Evolutionary conservation across 2,888 invertebrate genomes (phyloP).

Genomic region (Drosophila siamana): DNA sequence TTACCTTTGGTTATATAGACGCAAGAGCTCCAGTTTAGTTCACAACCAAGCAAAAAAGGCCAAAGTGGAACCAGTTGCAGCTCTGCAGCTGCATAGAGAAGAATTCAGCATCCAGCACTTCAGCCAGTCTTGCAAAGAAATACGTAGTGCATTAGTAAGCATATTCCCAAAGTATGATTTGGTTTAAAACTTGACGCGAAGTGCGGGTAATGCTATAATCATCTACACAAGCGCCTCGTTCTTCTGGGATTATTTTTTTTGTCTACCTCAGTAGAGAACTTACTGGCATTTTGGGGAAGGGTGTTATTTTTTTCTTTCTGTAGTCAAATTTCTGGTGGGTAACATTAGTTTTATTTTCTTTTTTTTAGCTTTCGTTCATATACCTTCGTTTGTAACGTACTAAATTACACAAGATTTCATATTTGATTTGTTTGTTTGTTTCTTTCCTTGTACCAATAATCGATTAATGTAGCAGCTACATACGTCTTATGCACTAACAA

Average conservation of each 20-base stretch:
- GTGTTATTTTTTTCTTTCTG: conserved; percentile 35
- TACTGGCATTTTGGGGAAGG: conserved; percentile 1
- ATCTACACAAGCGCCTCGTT: conserved; percentile 40
- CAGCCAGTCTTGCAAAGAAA: conserved; percentile 78
- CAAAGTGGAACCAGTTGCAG: conserved; percentile 22
- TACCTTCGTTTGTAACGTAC: conserved; percentile 46
- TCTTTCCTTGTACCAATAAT: conserved; percentile 45
- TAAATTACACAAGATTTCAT: conserved; percentile 61
- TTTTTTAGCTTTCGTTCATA: conserved; percentile 38
- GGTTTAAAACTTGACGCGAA: conserved; percentile 38
- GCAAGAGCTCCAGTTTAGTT: conserved; percentile 32
- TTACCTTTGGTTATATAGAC: conserved; percentile 50
- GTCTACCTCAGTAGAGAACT: conserved; percentile 47
- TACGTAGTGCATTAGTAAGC: conserved; percentile 74
- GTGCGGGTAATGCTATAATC: conserved; percentile 44
- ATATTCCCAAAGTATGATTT: conserved; percentile 30
- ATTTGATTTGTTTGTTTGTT: conserved; percentile 28
- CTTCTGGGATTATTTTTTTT: conserved; percentile 14
- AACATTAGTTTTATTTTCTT: conserved; percentile 70
- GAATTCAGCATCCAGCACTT: conserved; percentile 60
- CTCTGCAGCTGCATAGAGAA: conserved; percentile 24
- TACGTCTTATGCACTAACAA: conserved; percentile 69
- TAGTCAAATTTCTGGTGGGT: conserved; percentile 65
- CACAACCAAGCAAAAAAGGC: conserved; percentile 43
- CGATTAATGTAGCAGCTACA: conserved; percentile 55